A percentile compares a stretch with the other conserved stretches of the same genome.
phyloP scores from a whole-genome alignment of 2,888 invertebrate genomes.

The Tanaodytes sp. region DNA sequence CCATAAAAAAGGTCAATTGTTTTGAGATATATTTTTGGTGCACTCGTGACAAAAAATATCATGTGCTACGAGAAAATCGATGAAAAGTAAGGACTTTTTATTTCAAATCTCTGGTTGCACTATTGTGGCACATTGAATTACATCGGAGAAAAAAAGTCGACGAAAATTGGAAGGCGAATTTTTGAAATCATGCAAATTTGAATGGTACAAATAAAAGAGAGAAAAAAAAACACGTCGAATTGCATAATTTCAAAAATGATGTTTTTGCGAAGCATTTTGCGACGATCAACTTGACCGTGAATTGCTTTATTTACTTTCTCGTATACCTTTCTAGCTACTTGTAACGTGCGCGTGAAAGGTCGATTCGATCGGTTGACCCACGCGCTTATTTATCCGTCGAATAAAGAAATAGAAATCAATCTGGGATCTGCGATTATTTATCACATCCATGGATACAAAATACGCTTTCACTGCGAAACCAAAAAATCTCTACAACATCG shows the following conservation, averaged over 20 bases:
- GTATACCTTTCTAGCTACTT: constrained; percentile 45
- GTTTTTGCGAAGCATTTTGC: constrained; percentile 9
- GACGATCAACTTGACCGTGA: constrained; percentile 45
- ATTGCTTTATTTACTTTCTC: constrained; percentile 52
- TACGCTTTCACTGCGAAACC: constrained; percentile 33
- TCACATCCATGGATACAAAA: constrained; percentile 14
- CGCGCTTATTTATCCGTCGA: constrained; percentile 47
- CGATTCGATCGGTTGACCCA: constrained; percentile 47
- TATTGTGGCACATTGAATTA: constrained; percentile 45
- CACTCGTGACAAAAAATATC: too few species aligned
- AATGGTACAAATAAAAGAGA: not conserved
- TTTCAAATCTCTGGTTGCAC: too few species aligned
- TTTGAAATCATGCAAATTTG: constrained; percentile 14
- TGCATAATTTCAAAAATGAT: constrained; percentile 39
- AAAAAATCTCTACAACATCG: constrained; percentile 8
- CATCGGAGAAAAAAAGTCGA: too few species aligned
- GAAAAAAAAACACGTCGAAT: too few species aligned
- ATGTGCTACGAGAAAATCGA: too few species aligned
- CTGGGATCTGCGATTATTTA: constrained; percentile 42
- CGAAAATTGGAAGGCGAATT: too few species aligned
- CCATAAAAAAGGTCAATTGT: too few species aligned
- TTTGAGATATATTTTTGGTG: too few species aligned
- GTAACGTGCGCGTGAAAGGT: constrained; percentile 35
- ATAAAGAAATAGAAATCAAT: constrained; percentile 51
- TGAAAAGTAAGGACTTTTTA: too few species aligned